phyloP scores from a whole-genome alignment of 2,888 invertebrate genomes.

The Ophioninae sp. region DNA sequence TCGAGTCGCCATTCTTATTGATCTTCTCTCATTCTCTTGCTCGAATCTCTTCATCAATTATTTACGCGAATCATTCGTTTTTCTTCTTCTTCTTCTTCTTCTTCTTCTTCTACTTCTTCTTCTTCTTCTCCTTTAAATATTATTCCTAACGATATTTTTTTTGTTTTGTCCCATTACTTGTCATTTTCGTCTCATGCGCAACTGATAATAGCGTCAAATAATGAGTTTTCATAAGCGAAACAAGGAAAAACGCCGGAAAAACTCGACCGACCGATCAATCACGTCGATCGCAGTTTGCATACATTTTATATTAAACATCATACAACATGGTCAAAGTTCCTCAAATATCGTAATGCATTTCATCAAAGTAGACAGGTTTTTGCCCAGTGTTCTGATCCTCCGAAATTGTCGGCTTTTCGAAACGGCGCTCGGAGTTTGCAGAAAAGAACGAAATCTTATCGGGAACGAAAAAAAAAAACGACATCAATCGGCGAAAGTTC shows the following conservation, averaged over 20 bases:
- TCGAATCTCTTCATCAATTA: conserved; percentile 58
- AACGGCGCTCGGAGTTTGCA: conserved; percentile 7
- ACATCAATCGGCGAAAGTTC: background rate
- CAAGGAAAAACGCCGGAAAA: conserved; percentile 77
- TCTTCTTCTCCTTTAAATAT: conserved; percentile 45
- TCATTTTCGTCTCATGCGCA: conserved; percentile 77
- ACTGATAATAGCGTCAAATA: conserved; percentile 73
- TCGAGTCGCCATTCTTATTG: conserved; percentile 61
- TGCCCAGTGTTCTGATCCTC: conserved; percentile 52
- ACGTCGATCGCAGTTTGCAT: conserved; percentile 72
- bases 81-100: conserved; percentile 49
- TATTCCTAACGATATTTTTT: conserved; percentile 61
- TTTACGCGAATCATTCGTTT: conserved; percentile 50
- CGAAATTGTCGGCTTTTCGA: conserved; percentile 29
- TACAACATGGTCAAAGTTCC: conserved; percentile 59
- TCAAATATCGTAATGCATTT: conserved; percentile 78
- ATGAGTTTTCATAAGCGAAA: conserved; percentile 72
- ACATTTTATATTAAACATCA: conserved; percentile 50
- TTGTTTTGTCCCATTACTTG: conserved; percentile 56
- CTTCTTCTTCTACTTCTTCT: conserved; percentile 37
- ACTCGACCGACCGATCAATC: conserved; percentile 68
- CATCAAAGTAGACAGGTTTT: conserved; percentile 77
- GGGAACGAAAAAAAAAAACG: background rate
- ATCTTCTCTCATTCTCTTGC: conserved; percentile 63
- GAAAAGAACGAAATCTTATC: too few relatives aligned